Percentiles rank a stretch among this genome's conserved stretches.
These are phyloP conservation scores for Asbolus verrucosus DNA, from an alignment of 1,140 invertebrate species.

Conservation along the genomic window DNA sequence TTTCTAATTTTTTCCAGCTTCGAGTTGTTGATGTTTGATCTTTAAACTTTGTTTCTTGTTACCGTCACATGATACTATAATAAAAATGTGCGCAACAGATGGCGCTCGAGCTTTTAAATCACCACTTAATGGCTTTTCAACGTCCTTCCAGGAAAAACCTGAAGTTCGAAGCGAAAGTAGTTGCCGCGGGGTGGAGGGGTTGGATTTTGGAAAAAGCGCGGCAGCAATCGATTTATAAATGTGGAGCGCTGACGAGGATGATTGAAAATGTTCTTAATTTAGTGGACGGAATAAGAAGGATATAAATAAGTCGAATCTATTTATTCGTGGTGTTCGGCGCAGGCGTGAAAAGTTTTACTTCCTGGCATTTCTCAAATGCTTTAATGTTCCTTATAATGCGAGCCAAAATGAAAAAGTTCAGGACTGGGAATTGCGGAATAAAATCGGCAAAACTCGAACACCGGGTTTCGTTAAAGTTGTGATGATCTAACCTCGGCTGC, in stretches of 20 bases:
- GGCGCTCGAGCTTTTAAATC: neutral
- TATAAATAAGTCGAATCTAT: conserved; percentile 23
- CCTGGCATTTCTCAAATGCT: conserved; percentile 16
- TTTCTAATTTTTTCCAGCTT: too few species aligned
- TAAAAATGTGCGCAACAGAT: neutral
- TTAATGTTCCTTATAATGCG: neutral
- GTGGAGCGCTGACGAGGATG: neutral
- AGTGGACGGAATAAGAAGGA: conserved; percentile 15
- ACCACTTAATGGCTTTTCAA: too few species aligned
- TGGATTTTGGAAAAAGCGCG: neutral
- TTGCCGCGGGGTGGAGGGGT: too few species aligned
- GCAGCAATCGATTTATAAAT: neutral
- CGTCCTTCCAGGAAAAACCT: too few species aligned
- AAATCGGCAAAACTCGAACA: too few species aligned
- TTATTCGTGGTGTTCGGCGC: neutral
- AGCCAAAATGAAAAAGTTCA: neutral
- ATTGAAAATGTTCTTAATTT: conserved; percentile 20
- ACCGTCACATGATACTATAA: neutral
- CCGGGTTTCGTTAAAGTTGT: too few species aligned
- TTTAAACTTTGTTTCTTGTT: neutral
- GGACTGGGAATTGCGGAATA: too few species aligned
- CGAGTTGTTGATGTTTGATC: too few species aligned
- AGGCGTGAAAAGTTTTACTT: conserved; percentile 20
- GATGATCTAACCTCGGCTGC: too few species aligned
- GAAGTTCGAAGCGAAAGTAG: too few species aligned